Evolutionary conservation across 1,140 invertebrate species (phyloP).

Genomic region (Bradynema listronoti): DNA sequence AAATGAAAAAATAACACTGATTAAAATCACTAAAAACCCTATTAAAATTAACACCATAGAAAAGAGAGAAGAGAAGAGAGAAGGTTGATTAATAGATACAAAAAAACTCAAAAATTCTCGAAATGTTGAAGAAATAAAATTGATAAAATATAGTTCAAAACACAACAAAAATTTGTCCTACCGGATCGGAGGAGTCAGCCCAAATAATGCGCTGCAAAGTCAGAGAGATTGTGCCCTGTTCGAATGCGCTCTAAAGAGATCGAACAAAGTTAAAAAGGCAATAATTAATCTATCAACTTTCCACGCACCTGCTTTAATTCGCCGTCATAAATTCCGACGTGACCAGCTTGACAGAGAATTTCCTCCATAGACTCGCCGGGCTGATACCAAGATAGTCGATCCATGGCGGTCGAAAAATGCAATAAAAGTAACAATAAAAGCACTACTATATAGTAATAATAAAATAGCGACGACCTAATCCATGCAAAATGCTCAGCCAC

Average conservation of each 20-base stretch:
- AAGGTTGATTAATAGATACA: no score
- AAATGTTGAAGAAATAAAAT: not conserved
- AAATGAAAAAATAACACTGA: not conserved
- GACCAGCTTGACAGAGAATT: conserved; percentile 51
- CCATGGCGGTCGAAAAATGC: conserved; percentile 35
- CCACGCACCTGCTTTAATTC: conserved; percentile 47
- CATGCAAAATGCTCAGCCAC: no score
- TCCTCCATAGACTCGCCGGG: conserved; percentile 56
- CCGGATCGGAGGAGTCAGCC: conserved; percentile 54
- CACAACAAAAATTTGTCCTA: conserved; percentile 17
- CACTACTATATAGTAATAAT: no score
- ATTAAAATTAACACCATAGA: not conserved
- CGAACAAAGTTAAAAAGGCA: conserved; percentile 10
- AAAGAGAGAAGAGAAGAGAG: no score
- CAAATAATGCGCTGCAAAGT: conserved; percentile 55
- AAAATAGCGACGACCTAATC: no score
- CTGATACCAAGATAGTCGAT: conserved; percentile 53
- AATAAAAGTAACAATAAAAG: not conserved
- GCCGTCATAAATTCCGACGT: conserved; percentile 56
- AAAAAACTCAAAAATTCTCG: no score
- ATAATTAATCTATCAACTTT: conserved; percentile 6
- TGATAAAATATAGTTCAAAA: not conserved
- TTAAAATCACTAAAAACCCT: conserved; percentile 11
- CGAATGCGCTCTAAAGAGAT: conserved; percentile 46
- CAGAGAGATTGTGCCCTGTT: conserved; percentile 55